A percentile compares a stretch with the other conserved stretches of the same genome.
phyloP scores from a whole-genome alignment of 2,888 invertebrate species.

The Smittia sp. region DNA sequence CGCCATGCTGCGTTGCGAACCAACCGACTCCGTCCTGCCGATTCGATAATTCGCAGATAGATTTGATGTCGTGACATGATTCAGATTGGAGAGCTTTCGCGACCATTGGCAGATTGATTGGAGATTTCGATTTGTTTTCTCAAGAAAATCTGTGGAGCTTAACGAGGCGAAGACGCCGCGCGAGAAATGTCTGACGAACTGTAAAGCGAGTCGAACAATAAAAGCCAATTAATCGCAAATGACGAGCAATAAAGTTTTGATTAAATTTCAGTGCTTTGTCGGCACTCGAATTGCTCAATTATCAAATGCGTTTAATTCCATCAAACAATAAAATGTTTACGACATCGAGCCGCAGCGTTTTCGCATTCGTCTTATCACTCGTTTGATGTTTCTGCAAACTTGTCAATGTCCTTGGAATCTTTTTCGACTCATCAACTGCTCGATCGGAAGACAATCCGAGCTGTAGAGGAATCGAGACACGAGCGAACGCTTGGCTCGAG shows the following conservation, averaged over 20 bases:
- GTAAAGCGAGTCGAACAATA: background rate
- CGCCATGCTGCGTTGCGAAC: background rate
- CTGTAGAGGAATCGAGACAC: too few species aligned
- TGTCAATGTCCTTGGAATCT: too few species aligned
- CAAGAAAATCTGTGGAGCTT: background rate
- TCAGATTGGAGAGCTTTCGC: too few species aligned
- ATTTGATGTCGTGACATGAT: too few species aligned
- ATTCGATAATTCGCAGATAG: background rate
- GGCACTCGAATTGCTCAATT: conserved; percentile 13
- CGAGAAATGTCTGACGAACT: background rate
- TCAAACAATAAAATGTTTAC: background rate
- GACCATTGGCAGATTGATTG: too few species aligned
- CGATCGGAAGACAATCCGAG: too few species aligned
- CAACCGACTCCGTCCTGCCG: too few species aligned
- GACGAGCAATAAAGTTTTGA: background rate
- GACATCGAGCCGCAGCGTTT: background rate
- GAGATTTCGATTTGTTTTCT: too few species aligned
- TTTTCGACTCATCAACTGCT: too few species aligned
- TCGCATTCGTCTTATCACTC: too few species aligned
- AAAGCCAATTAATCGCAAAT: background rate
- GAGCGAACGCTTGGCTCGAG: background rate
- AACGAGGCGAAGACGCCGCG: background rate
- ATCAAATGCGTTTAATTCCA: background rate
- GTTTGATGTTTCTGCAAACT: background rate
- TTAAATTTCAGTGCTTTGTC: conserved; percentile 9